These are phyloP conservation scores for Hydrolagus colliei DNA, from an alignment of 2,797 vertebrate species.

Conservation along the genomic window DNA sequence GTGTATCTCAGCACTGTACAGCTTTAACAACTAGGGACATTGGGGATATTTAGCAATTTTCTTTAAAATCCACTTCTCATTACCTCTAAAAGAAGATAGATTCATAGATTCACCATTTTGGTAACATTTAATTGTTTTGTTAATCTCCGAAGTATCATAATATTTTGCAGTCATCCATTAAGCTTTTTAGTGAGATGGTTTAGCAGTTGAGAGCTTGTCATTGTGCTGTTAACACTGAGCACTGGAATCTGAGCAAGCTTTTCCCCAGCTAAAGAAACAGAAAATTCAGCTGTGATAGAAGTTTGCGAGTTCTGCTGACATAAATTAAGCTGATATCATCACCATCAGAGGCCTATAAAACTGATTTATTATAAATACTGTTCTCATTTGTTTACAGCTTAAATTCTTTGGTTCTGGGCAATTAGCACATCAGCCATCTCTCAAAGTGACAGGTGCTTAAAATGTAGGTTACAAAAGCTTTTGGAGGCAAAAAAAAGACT, in stretches of 20 bases:
- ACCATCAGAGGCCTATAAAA: conserved; percentile 95
- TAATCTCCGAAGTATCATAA: background rate
- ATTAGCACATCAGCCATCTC: conserved; percentile 79
- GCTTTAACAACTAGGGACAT: background rate
- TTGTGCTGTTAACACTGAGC: conserved; percentile 40
- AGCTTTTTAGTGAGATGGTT: background rate
- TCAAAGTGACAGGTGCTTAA: conserved; percentile 88
- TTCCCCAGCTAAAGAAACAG: conserved; percentile 50
- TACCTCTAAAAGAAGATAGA: background rate
- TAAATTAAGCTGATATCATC: conserved; percentile 95
- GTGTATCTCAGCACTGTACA: too few species aligned
- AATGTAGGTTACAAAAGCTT: conserved; percentile 51
- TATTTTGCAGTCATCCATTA: background rate
- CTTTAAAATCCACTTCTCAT: background rate
- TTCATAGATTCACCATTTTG: too few species aligned
- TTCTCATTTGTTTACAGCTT: conserved; percentile 87
- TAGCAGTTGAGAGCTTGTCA: conserved; percentile 1
- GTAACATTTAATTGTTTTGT: background rate
- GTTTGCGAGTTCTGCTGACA: conserved; percentile 72
- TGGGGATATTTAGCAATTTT: background rate
- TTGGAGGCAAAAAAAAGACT: conserved; percentile 40
- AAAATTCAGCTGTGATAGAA: conserved; percentile 78
- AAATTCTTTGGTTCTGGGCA: conserved; percentile 86
- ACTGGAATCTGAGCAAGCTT: conserved; percentile 51
- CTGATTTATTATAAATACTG: conserved; percentile 98